These are phyloP conservation scores for Lordiphosa fenestrarum DNA, from an alignment of 2,888 invertebrate genomes.

Conservation along the genomic window DNA sequence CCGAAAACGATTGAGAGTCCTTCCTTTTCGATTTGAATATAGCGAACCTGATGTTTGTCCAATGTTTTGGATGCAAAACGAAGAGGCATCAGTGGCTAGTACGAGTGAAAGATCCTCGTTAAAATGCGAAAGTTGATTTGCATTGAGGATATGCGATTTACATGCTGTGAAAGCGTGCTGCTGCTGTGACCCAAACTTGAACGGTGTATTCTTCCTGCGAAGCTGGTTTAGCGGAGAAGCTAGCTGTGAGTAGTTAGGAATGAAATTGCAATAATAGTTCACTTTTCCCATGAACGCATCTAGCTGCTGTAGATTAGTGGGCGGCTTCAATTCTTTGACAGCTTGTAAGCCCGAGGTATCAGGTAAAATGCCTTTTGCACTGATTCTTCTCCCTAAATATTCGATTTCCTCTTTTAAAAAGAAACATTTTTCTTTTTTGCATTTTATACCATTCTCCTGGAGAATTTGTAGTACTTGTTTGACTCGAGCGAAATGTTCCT, in stretches of 20 bases:
- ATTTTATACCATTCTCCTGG: no score
- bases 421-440: no score
- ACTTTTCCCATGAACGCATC: conserved; percentile 63
- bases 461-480: no score
- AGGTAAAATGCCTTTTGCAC: not conserved
- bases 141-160: no score
- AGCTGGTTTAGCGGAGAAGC: not conserved
- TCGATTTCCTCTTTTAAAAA: no score
- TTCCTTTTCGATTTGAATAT: conserved; percentile 6
- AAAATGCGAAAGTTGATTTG: not conserved
- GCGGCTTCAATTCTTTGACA: not conserved
- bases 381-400: not conserved
- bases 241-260: conserved; percentile 21
- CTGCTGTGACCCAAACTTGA: no score
- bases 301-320: conserved; percentile 18
- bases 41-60: not conserved
- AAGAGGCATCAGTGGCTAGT: not conserved
- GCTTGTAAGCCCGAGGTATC: not conserved
- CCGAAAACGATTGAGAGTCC: not conserved
- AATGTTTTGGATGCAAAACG: conserved; percentile 4
- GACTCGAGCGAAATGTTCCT: no score
- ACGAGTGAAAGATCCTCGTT: not conserved
- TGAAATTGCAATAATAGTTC: conserved; percentile 58
- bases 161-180: no score
- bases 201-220: no score